Evolutionary conservation across 2,797 vertebrate species (phyloP), one percentile per base, ranked within the genome.

Genomic region (Hippoglossus hippoglossus): DNA sequence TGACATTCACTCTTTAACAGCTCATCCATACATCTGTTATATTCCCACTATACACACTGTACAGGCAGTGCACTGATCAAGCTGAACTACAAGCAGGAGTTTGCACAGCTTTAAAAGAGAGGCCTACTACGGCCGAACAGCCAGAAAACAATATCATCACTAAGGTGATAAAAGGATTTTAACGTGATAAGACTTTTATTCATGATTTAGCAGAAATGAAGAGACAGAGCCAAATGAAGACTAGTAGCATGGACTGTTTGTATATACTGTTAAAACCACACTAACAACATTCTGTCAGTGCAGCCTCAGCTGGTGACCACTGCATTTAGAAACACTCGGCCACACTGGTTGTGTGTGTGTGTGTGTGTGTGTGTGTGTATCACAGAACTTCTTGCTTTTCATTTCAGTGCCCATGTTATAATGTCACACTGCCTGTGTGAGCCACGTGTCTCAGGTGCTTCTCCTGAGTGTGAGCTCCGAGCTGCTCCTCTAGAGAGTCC

Each of bases 191-290:
- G 50, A 16, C 22, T 39, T 26, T 41, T 49, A 71, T 63, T 73
- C 63, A n/a, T 72, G 13, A 18, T 41, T 47, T 56, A 39, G 28
- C 15, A 71, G 63, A 84, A 54, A 58, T 19, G n/a, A 58, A 19
- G 21, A 71, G 75, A 58, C 24, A 5, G 72, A 88, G 73, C 81
- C 77, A 71, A 85, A 73, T 61, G 36, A 63, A 53, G 16, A 62
- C 56, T 49, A 63, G 62, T 47, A 64, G 75, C 67, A 51, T 5
- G n/a, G 77, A 60, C 62, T 19, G 41, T 79, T 51, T 90, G 82
- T 91, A 89, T 80, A 90, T 87, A 87, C 49, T 68, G 55, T 70
- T 74, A 55, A 71, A 68, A 67, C 39, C 57, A 79, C 85, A 85
- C 67, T 59, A 77, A 55, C 3, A 67, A 46, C 44, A 18, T 2